These are phyloP conservation scores for Phthorimaea operculella DNA, from an alignment of 1,140 invertebrate species.

Conservation along the genomic window DNA sequence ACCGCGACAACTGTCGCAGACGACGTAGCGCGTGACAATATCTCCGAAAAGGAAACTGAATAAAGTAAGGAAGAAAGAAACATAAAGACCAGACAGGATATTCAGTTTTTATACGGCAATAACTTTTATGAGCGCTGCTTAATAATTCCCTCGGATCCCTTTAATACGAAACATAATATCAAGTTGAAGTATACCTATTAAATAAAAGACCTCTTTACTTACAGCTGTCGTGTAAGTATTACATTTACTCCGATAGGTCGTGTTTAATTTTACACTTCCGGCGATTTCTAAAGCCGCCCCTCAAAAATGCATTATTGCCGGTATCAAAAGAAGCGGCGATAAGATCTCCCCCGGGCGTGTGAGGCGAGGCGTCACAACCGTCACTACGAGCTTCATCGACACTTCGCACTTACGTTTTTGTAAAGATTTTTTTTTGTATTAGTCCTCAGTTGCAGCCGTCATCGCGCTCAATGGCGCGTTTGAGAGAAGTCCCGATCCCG, in stretches of 20 bases:
- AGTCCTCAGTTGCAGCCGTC: conserved; percentile 44
- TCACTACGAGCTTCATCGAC: conserved; percentile 7
- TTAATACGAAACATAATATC: too few relatives aligned
- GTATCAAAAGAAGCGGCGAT: conserved; percentile 13
- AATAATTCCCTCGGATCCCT: too few relatives aligned
- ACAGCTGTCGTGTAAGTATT: background rate
- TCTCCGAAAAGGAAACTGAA: too few relatives aligned
- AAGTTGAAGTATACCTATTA: too few relatives aligned
- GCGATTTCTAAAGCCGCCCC: conserved; percentile 12
- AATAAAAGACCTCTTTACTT: too few relatives aligned
- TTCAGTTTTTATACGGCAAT: too few relatives aligned
- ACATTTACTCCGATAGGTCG: background rate
- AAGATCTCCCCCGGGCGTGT: conserved; percentile 15
- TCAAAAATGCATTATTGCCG: conserved; percentile 12
- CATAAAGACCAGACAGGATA: too few relatives aligned
- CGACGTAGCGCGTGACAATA: too few relatives aligned
- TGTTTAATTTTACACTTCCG: conserved; percentile 19
- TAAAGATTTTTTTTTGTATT: conserved; percentile 15
- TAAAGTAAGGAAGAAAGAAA: too few relatives aligned
- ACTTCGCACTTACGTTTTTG: conserved; percentile 30
- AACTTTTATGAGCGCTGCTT: too few relatives aligned
- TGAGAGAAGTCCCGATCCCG: conserved; percentile 33
- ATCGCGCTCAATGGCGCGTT: conserved; percentile 41
- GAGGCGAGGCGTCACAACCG: background rate
- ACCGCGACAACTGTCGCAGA: too few relatives aligned